Evolutionary conservation across 2,888 invertebrate genomes (phyloP).

Genomic region (Micoletzkya japonica): DNA sequence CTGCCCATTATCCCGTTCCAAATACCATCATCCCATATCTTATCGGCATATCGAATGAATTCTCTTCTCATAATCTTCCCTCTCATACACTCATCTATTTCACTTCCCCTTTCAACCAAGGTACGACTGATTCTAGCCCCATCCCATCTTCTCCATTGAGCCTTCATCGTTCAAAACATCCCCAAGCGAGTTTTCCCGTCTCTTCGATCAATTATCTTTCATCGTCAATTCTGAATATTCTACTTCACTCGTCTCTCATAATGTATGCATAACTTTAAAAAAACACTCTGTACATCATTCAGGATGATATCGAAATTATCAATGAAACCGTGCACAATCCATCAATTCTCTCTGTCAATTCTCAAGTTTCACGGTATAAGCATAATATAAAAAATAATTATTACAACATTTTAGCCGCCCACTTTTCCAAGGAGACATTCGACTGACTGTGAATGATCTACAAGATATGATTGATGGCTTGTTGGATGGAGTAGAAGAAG

Average conservation of each 20-base stretch:
- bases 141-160: neutral
- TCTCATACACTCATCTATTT: too few species aligned
- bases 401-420: neutral
- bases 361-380: too few species aligned
- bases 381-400: too few species aligned
- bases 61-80: neutral
- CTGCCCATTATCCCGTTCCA: neutral
- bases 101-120: neutral
- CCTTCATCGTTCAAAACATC: too few species aligned
- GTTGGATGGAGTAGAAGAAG: conserved; percentile 1
- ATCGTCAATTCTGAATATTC: conserved; percentile 17
- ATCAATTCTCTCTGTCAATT: too few species aligned
- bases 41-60: neutral
- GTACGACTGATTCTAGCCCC: neutral
- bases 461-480: conserved; percentile 5
- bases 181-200: conserved; percentile 7
- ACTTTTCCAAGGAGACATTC: conserved; percentile 26
- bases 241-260: neutral
- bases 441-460: neutral
- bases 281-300: too few species aligned
- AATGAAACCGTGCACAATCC: too few species aligned
- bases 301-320: too few species aligned
- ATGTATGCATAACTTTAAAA: too few species aligned
- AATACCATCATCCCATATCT: neutral
- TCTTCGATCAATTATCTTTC: conserved; percentile 5